Evolutionary conservation across 1,140 invertebrate genomes (phyloP), one percentile per base, ranked within the genome.

Genomic region (Brachionus paranguensis): DNA sequence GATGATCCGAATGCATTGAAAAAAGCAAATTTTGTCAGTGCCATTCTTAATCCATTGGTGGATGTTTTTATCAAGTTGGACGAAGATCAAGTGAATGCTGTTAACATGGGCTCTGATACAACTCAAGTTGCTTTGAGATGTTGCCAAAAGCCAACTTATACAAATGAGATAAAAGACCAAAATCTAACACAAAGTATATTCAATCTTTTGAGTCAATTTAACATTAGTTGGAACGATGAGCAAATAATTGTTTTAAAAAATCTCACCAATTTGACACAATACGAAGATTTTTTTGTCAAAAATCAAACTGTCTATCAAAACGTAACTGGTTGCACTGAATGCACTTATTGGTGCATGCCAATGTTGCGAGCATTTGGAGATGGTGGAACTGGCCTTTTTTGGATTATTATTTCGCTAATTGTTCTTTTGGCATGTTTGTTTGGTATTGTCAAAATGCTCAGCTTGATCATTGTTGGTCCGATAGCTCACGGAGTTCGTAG

Each of bases 401-500:
- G 45, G 45, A 37, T 81, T 4, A 81, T 81, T 10, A 7, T 81
- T 65, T 81, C 78, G 1, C 24, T 65, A 10, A 43, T 81, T 60
- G 45, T 29, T 20, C 60, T 60, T 1, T 64, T 50, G 24, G 24
- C n/a, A 37, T 64, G 78, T 81, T 47, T 81, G 24, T 50, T 81
- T 60, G 20, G 45, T 20, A 37, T 81, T 60, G 78, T 81, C 20
- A 81, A 81, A 65, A 14, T 65, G n/a, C 41, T 81, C 8, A 50
- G 47, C 10, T 81, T 53, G 24, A 37, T 81, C 6, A 37, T 81
- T 10, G 47, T 53, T 41, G 92, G 92, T 12, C 88, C 88, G 33
- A 90, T 92, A 33, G 91, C 91, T 1, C 78, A 85, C 29, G 84
- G 91, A 11, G 89, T 93, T 47, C 88, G 91, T 84, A 89, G 88